Evolutionary conservation across 1,140 invertebrate genomes (phyloP).

Genomic region (Lasioglossum albipes): DNA sequence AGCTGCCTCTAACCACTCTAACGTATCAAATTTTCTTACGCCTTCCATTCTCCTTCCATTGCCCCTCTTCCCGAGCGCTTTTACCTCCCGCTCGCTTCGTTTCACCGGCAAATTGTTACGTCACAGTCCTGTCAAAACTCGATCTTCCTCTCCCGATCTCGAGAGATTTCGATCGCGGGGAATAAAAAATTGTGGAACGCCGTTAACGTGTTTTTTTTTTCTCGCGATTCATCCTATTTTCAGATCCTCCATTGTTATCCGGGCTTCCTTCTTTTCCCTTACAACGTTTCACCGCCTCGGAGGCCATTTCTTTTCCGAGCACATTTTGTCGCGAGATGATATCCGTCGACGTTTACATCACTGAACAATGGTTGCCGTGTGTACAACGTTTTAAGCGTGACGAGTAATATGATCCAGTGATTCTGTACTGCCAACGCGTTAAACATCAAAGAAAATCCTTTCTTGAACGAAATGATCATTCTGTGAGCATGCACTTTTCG

Average conservation of each 20-base stretch:
- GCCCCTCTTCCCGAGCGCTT: background rate
- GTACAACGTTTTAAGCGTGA: background rate
- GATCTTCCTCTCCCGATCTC: constrained; percentile 40
- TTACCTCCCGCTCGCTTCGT: constrained; percentile 9
- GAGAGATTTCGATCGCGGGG: constrained; percentile 33
- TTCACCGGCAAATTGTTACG: constrained; percentile 39
- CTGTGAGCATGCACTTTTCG: too few relatives aligned
- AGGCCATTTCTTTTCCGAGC: background rate
- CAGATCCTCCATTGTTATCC: constrained; percentile 17
- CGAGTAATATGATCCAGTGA: too few relatives aligned
- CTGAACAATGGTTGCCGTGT: background rate
- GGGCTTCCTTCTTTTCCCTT: background rate
- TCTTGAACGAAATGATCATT: background rate
- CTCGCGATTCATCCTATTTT: constrained; percentile 27
- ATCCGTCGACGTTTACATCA: background rate
- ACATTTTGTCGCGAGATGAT: background rate
- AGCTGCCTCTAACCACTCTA: constrained; percentile 42
- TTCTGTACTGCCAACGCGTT: background rate
- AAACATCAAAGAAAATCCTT: constrained; percentile 1
- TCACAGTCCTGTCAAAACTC: constrained; percentile 49
- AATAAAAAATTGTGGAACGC: background rate
- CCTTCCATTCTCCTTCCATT: background rate
- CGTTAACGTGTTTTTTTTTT: constrained; percentile 14
- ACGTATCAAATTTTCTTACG: constrained; percentile 45
- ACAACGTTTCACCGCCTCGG: background rate